These are phyloP conservation scores for Halcyon chelicuti DNA, from an alignment of 2,797 vertebrate species.

Conservation along the genomic window DNA sequence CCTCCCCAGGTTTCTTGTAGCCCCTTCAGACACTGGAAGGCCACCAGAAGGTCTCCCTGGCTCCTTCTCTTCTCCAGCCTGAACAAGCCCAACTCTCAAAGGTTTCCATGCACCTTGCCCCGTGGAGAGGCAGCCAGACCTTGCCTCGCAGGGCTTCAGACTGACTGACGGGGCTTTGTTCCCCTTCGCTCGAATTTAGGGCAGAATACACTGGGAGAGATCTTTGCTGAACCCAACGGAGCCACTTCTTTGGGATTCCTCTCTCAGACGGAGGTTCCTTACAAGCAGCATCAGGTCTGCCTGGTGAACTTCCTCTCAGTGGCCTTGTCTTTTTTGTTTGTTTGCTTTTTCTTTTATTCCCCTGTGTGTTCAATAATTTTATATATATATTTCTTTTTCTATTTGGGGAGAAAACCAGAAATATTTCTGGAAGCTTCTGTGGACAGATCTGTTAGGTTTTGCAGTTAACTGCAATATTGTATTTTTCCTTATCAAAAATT, in stretches of 20 bases:
- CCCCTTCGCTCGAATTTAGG: not conserved
- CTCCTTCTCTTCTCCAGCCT: too few species aligned
- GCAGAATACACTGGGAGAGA: not conserved
- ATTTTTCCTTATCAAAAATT: not conserved
- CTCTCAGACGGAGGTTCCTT: not conserved
- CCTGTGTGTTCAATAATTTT: fast-evolving
- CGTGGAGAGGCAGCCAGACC: not conserved
- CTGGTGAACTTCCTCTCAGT: not conserved
- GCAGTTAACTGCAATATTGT: not conserved
- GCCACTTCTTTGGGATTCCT: not conserved
- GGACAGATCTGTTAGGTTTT: not conserved
- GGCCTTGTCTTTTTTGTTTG: not conserved
- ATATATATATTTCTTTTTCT: not conserved
- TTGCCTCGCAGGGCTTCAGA: not conserved
- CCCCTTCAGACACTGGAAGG: too few species aligned
- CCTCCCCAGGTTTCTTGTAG: too few species aligned
- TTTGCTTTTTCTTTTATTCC: not conserved
- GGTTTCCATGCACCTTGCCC: not conserved
- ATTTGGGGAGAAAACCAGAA: not conserved
- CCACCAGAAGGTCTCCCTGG: too few species aligned
- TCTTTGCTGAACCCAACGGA: not conserved
- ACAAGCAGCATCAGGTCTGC: not conserved
- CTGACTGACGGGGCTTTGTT: not conserved
- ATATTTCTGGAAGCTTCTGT: not conserved
- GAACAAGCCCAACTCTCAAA: too few species aligned